These are phyloP conservation scores for Lerema accius DNA, from an alignment of 1,140 invertebrate species.

Conservation along the genomic window DNA sequence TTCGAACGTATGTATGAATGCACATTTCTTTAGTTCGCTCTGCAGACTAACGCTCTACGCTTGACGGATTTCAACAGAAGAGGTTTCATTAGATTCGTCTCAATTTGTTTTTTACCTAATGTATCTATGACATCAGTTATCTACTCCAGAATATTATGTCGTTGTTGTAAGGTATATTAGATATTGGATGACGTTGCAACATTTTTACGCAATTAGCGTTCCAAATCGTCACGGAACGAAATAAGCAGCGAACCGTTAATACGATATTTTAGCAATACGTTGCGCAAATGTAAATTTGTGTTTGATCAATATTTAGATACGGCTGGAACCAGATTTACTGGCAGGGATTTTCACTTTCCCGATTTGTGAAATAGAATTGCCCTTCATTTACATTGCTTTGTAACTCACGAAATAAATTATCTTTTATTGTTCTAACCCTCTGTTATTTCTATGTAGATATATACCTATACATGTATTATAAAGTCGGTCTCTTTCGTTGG, in stretches of 20 bases:
- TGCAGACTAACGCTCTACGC: too few relatives aligned
- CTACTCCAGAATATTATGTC: too few relatives aligned
- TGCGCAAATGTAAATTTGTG: conserved; percentile 39
- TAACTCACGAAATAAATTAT: conserved; percentile 6
- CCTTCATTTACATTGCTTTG: conserved; percentile 9
- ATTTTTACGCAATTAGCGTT: conserved; percentile 9
- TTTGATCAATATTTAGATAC: conserved; percentile 39
- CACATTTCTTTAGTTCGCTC: too few relatives aligned
- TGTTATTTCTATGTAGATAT: background rate
- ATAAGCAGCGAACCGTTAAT: conserved; percentile 22
- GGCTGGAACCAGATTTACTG: conserved; percentile 22
- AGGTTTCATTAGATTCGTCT: too few relatives aligned
- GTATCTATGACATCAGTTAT: too few relatives aligned
- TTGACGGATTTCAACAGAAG: too few relatives aligned
- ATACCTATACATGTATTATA: too few relatives aligned
- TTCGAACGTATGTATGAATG: too few relatives aligned
- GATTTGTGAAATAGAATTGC: conserved; percentile 22
- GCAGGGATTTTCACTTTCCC: conserved; percentile 29
- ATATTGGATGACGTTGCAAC: background rate
- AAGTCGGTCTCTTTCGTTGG: too few relatives aligned
- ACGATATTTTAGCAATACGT: conserved; percentile 32
- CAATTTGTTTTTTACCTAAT: too few relatives aligned
- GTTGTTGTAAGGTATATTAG: too few relatives aligned
- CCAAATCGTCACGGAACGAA: conserved; percentile 3
- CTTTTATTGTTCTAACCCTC: conserved; percentile 1